Evolutionary conservation across 2,113 vertebrate species (phyloP), one percentile per base, ranked within the genome.

Genomic region (Siphamia tubifer): DNA sequence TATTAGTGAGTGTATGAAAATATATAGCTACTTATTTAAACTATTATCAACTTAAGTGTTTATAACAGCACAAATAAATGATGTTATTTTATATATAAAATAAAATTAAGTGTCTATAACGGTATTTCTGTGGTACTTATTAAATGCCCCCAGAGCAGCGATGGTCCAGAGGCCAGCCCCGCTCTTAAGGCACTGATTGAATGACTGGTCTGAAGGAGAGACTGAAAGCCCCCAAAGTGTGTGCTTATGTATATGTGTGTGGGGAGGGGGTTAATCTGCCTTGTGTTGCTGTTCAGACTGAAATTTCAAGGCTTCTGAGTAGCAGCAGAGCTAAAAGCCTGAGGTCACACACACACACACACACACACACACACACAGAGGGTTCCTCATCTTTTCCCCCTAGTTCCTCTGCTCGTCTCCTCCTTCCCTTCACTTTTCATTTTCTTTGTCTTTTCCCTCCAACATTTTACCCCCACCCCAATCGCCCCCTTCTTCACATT

Each of bases 241-340:
- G 48, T 54, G 10, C 38, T 42, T 48, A 43, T 20, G 21, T 25
- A 12, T 52, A 24, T 24, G 42, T 21, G 61, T 21, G 12, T 15
- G 61, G 27, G 55, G 42, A 19, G 54, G 74, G 48, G 5, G 30
- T 9, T 84, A 84, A 85, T 82, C 80, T 6, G 34, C 40, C 81
- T 65, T 78, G 74, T 77, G 67, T 65, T 79, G 62, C 63, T 23
- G 80, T 74, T 74, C 60, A 65, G 64, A 52, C 42, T 65, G 45
- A 79, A 81, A 62, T 80, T 68, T 77, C 66, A 82, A 82, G 75
- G 66, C 76, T 75, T 85, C 71, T 62, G 53, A 43, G 53, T 36
- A 52, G 61, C 70, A 77, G 30, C 19, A 43, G 51, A 65, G 34
- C 65, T 10, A 12, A 19, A 27, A 73, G 65, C 45, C 70, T 60